Evolutionary conservation across 2,113 vertebrate species (phyloP), one percentile per base, ranked within the genome.

Genomic region (Dunckerocampus dactyliophorus): DNA sequence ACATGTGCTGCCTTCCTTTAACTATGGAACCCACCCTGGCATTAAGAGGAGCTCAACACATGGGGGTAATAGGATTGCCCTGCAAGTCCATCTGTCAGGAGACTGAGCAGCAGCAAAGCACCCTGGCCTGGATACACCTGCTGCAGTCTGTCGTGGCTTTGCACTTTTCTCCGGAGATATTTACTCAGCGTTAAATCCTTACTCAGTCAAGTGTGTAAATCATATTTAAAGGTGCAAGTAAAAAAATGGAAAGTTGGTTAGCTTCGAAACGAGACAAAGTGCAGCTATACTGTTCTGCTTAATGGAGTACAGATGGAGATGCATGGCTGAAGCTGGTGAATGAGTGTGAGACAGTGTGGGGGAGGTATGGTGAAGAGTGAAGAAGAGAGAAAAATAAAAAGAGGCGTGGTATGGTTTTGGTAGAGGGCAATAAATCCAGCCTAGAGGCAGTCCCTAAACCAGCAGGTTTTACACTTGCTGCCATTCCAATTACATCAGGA

Each of bases 381-480:
- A 58, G 76, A 58, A 56, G 80, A 69, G 63, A 60, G 70, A 47
- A 77, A 83, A 84, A 83, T 81, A 93, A 90, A 93, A 93, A 92
- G 54, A 37, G 95, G 89, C 91, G 92, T 93, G 67, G 87, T 82
- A 86, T 88, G 74, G 77, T 89, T 92, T 93, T 88, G 82, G 90
- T 89, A 91, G 90, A 94, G 90, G 85, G 89, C 91, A 93, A 95
- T 93, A 93, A 79, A 88, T 71, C 87, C 84, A 79, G 91, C 93
- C 93, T 84, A 79, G 91, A 83, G 93, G 92, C 91, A 81, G 82
- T 85, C 76, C 88, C 88, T 88, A 90, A 87, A 89, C 91, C 80
- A 85, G 87, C 65, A 75, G 42, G 81, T 82, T 87, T 88, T 87
- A 85, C 77, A 82, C 76, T 78, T 77, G 79, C 82, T 84, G 85